phyloP scores from a whole-genome alignment of 2,797 vertebrate genomes.

The Diglossa cyanea region DNA sequence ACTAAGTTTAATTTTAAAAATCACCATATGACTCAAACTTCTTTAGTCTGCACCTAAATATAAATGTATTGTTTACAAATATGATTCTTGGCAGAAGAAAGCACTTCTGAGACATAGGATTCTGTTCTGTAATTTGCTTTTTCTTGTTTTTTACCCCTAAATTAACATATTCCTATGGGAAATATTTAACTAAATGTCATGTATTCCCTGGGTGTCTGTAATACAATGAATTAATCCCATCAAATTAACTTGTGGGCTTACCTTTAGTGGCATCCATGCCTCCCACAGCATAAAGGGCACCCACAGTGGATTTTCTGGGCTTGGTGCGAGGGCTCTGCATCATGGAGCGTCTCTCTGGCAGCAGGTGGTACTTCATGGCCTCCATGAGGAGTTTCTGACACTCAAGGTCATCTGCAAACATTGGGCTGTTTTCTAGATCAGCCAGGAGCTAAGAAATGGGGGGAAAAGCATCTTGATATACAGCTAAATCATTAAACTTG shows the following conservation, averaged over 20 bases:
- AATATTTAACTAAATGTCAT: neutral
- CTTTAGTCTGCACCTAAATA: neutral
- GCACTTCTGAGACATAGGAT: accelerated
- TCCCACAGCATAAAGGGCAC: slow-evolving; percentile 93
- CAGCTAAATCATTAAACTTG: neutral
- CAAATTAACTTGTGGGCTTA: slow-evolving; percentile 13
- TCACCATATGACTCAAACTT: neutral
- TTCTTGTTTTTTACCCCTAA: neutral
- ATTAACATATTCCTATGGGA: neutral
- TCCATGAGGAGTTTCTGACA: slow-evolving; percentile 98
- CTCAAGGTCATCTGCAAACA: slow-evolving; percentile 93
- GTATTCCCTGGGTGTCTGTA: accelerated
- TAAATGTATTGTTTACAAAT: neutral
- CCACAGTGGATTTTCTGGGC: slow-evolving; percentile 96
- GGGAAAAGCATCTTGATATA: neutral
- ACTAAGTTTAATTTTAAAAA: neutral
- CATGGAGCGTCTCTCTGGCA: slow-evolving; percentile 92
- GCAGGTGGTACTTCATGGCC: slow-evolving; percentile 97
- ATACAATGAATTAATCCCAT: neutral
- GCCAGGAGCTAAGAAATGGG: slow-evolving; percentile 85
- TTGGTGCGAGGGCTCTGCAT: slow-evolving; percentile 96
- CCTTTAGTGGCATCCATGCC: slow-evolving; percentile 97
- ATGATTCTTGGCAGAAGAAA: neutral
- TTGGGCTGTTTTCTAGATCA: slow-evolving; percentile 94
- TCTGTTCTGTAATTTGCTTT: neutral